phyloP scores from a whole-genome alignment of 1,140 invertebrate species.

The Sipha flava region DNA sequence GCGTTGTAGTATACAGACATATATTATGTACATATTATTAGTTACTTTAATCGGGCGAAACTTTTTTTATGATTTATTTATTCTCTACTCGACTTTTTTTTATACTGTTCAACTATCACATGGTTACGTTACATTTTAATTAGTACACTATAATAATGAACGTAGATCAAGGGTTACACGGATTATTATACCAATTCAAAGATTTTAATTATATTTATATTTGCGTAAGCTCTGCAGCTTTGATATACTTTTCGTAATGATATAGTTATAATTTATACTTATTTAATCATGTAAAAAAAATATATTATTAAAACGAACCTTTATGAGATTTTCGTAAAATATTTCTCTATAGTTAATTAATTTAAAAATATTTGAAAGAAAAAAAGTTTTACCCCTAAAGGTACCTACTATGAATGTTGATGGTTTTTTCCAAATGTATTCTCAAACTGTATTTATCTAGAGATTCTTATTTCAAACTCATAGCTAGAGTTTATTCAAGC shows the following conservation, averaged over 20 bases:
- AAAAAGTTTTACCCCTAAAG: too few relatives aligned
- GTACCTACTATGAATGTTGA: background rate
- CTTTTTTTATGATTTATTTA: too few relatives aligned
- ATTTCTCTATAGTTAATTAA: background rate
- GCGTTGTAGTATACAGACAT: too few relatives aligned
- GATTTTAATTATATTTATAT: background rate
- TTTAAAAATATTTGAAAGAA: background rate
- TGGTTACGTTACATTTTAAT: background rate
- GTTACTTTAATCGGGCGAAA: too few relatives aligned
- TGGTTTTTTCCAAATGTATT: background rate
- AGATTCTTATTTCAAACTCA: background rate
- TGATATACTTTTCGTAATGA: background rate
- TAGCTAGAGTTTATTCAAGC: background rate
- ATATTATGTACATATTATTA: too few relatives aligned
- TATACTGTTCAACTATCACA: background rate
- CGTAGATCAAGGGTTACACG: background rate
- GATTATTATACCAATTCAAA: background rate
- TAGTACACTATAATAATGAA: background rate
- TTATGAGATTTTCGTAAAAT: background rate
- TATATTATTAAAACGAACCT: background rate
- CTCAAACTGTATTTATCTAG: background rate
- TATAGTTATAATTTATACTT: background rate
- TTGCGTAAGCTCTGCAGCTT: background rate
- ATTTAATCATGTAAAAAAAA: background rate
- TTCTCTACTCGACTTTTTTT: background rate